phyloP scores from a whole-genome alignment of 1,140 invertebrate species.

The Hypothenemus hampei region DNA sequence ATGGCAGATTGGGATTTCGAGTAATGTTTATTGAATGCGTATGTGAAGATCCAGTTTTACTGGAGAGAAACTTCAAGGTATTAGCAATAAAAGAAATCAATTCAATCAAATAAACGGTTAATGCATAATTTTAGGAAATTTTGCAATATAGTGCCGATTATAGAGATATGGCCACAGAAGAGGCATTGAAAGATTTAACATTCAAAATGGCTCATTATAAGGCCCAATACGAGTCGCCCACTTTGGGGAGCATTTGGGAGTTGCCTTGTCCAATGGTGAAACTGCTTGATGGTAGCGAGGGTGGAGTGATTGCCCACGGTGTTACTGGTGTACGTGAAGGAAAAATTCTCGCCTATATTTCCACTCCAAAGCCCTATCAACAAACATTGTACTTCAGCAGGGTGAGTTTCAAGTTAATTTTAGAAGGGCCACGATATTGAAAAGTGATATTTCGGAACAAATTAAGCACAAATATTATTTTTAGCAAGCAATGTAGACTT shows the following conservation, averaged over 20 bases:
- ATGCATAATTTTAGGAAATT: slow-evolving; percentile 74
- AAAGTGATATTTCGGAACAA: not conserved
- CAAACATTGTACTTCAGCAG: slow-evolving; percentile 41
- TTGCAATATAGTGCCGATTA: slow-evolving; percentile 90
- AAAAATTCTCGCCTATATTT: slow-evolving; percentile 71
- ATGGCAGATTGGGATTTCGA: slow-evolving; percentile 70
- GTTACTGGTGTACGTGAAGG: slow-evolving; percentile 66
- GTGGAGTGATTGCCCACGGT: slow-evolving; percentile 56
- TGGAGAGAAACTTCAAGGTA: slow-evolving; percentile 73
- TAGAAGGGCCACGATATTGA: not conserved
- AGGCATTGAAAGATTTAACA: slow-evolving; percentile 76
- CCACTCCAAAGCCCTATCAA: slow-evolving; percentile 60
- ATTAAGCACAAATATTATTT: not conserved
- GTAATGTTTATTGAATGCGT: slow-evolving; percentile 91
- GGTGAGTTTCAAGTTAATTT: slow-evolving; percentile 27
- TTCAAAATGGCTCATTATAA: slow-evolving; percentile 83
- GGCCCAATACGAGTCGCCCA: slow-evolving; percentile 72
- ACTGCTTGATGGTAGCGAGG: slow-evolving; percentile 63
- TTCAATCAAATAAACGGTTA: no score
- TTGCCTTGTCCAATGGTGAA: slow-evolving; percentile 56
- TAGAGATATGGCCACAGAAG: slow-evolving; percentile 65
- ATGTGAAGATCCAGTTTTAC: slow-evolving; percentile 75
- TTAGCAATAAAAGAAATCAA: no score
- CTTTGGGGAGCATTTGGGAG: slow-evolving; percentile 47
- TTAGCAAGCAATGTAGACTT: not conserved